Base-by-base conservation (phyloP, 2,888 invertebrate species). In the Poecilobothrus nobilitatus region DNA sequence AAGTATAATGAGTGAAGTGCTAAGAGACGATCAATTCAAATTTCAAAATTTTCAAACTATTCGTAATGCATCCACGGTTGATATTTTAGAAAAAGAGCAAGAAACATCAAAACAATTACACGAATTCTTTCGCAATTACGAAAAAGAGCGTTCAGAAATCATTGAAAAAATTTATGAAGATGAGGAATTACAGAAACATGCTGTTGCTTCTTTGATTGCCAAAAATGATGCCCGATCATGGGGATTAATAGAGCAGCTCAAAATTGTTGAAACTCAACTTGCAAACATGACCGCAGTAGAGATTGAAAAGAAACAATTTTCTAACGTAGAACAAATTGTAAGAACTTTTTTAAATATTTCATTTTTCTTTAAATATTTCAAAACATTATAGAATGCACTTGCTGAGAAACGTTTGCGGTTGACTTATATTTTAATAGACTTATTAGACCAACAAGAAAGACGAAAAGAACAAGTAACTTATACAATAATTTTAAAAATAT, bases 171-270 rank as follows among this genome's bases (percentile, higher is more conserved):
- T 91, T 68, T 83, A 87, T 73, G 86, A 87, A 76, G 89, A 91
- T 76, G 88, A 87, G 76, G 88, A 88, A 73, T 77, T 91, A 68
- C 91, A 91, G 78, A 89, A 88, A 79, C 88, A 87, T 7, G 87
- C 90, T 10, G 89, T 92, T 4, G 87, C 88, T 34, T 86, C 89
- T 18, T 81, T 91, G 65, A 81, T 91, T 71, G 89, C 90, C 79
- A 85, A 87, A 76, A 88, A 89, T 71, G 91, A 91, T 81, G 86
- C 90, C 9, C 86, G 88, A 75, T 88, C 87, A 72, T 91, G 91
- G 90, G 89, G 90, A 74, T 83, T 91, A 34, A 85, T 89, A 73
- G 89, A 91, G 78, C 91, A 91, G 84, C 88, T 91, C 72, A 85
- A 86, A 74, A 81, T 91, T 70, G 89, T 91, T 64, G 90, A 91